Evolutionary conservation across 2,797 vertebrate genomes (phyloP), one percentile per base, ranked within the genome.

Genomic region (Halcyon badia): DNA sequence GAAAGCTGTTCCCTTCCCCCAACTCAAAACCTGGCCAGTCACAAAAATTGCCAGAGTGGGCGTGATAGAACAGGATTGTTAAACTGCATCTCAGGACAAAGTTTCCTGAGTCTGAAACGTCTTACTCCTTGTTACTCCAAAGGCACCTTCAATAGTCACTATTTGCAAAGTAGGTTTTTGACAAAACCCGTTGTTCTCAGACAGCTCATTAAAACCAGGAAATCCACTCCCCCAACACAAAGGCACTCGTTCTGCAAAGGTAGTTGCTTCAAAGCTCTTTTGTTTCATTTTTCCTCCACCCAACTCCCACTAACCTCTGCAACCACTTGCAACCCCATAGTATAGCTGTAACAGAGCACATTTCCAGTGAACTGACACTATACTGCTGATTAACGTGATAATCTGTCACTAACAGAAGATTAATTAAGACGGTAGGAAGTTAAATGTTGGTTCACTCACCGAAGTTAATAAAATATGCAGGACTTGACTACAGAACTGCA

Each of bases 1-100:
- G 97, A 96, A 96, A 95, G 84, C 89, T 84, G 56, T 89, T 92
- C 96, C 94, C 94, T 90, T 95, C 94, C 96, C 94, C 92, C 91
- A 84, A 0, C 79, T 62, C 83, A 87, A 94, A 96, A 92, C 78
- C 46, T 58, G 69, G 33, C 94, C 92, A 90, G 92, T 94, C 94
- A 93, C 90, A 96, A 89, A 97, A 91, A 96, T 96, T 62, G 84
- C 88, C 49, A 5, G 56, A 70, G 70, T n/a, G 68, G 75, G 31
- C 72, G 75, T 81, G 72, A 84, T 76, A 69, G 85, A 87, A 35
- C 20, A 69, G 51, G 65, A 60, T 18, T 73, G 78, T 90, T 97
- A 82, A 91, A 90, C 16, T 57, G 0, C 13, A 46, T 14, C 64
- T 56, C 66, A 44, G 4, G 49, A 1, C 35, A 51, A 83, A 83